Percentiles rank a stretch among this genome's conserved stretches.
Evolutionary conservation across 1,140 invertebrate genomes (phyloP).

Genomic region (Epicauta chinensis): DNA sequence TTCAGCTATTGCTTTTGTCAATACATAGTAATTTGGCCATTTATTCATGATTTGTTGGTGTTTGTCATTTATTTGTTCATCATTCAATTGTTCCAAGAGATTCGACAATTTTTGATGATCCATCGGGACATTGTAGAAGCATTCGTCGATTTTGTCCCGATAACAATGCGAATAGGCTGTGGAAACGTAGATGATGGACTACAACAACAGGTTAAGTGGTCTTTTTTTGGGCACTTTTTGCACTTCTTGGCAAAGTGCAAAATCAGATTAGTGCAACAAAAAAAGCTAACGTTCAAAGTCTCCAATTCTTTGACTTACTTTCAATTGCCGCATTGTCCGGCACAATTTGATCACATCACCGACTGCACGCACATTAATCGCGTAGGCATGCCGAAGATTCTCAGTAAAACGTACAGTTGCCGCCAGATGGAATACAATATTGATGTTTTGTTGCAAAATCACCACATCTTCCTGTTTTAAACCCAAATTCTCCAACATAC

Average conservation of each 20-base stretch:
- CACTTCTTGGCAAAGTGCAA: background rate
- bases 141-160: constrained; percentile 50
- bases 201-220: constrained; percentile 15
- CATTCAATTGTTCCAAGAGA: constrained; percentile 46
- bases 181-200: constrained; percentile 43
- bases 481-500: constrained; percentile 48
- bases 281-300: too few species aligned
- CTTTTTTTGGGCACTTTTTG: too few species aligned
- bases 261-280: constrained; percentile 29
- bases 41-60: background rate
- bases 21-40: constrained; percentile 5
- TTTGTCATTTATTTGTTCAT: too few species aligned
- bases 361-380: constrained; percentile 57
- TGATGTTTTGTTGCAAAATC: constrained; percentile 51
- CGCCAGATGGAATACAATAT: constrained; percentile 79
- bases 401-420: constrained; percentile 89
- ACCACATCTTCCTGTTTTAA: constrained; percentile 49
- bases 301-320: too few species aligned
- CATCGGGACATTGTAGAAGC: constrained; percentile 62
- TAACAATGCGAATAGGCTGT: constrained; percentile 65
- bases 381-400: constrained; percentile 55
- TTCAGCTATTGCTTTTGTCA: constrained; percentile 2
- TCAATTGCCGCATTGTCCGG: constrained; percentile 58
- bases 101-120: constrained; percentile 55
- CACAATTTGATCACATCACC: constrained; percentile 53